Evolutionary conservation across 2,113 vertebrate genomes (phyloP).

Genomic region (Gymnorhina tibicen): DNA sequence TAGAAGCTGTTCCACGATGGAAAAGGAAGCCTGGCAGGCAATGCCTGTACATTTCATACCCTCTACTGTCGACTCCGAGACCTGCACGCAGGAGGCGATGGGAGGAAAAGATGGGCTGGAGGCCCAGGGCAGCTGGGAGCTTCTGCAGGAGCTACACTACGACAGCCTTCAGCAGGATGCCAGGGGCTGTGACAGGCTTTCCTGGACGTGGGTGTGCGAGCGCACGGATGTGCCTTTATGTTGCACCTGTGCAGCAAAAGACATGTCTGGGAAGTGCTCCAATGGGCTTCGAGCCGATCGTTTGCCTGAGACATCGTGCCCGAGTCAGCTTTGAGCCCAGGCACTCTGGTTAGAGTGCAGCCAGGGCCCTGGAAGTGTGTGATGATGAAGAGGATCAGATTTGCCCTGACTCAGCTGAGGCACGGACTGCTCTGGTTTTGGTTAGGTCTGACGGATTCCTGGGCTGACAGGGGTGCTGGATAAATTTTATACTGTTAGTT

Average conservation of each 20-base stretch:
- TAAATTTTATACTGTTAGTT: background rate
- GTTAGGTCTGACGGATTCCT: background rate
- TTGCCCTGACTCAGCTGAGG: background rate
- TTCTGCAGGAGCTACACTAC: background rate
- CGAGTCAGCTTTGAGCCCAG: background rate
- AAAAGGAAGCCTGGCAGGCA: background rate
- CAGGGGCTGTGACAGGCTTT: background rate
- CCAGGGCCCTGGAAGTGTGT: background rate
- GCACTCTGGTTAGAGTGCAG: background rate
- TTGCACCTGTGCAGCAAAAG: background rate
- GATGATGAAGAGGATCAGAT: background rate
- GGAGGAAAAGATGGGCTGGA: background rate
- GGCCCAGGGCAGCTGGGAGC: background rate
- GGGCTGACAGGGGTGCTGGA: background rate
- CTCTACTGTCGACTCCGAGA: background rate
- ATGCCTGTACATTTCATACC: background rate
- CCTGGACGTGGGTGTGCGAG: rapidly evolving
- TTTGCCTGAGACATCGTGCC: no score
- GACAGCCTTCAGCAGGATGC: background rate
- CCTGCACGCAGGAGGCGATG: background rate
- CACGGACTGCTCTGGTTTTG: background rate
- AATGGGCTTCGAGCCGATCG: rapidly evolving
- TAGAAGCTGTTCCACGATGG: background rate
- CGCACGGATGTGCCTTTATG: rapidly evolving
- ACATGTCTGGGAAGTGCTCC: background rate